Evolutionary conservation across 2,113 vertebrate genomes (phyloP), one percentile per base, ranked within the genome.

Genomic region (Empidonax alnorum): DNA sequence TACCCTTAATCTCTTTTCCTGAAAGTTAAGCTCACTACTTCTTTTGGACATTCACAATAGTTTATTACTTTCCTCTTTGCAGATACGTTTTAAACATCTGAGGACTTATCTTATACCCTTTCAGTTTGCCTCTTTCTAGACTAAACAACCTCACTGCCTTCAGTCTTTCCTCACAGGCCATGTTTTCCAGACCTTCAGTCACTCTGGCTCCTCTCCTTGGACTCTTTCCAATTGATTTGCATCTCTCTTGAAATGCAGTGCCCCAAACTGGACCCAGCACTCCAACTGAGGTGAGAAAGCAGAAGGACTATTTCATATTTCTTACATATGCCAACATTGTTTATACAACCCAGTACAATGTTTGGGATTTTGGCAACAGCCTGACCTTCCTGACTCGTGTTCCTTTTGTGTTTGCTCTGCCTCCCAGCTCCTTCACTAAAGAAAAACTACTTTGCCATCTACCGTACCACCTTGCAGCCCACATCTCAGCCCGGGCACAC

Each of bases 81-180:
- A 68, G 61, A 35, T 94, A 91, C 76, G 61, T 75, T 94, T 96
- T 92, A 95, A 95, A 87, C 65, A 74, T 91, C 52, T 87, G 84
- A 92, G 86, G 47, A 75, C 61, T 88, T 90, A 93, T 44, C 86
- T 44, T 59, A 63, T 19, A 61, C 33, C 42, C 80, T 49, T 89
- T 62, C 65, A 77, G 80, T 89, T 92, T 92, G 39, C 68, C 33
- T 73, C 27, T 55, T 47, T 59, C 67, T 90, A 96, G 95, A 97
- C 95, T 96, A 95, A 96, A 97, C 95, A 96, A 84, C 15, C 20
- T 77, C 76, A 67, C 33, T 89, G 86, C 47, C 61, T 92, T 52
- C 80, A 89, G 61, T 63, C 59, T 88, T 91, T 84, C 56, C 10
- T 23, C 56, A 61, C 7, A 75, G 91, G 87, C 80, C 93, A 59